Base-by-base conservation (phyloP, 2,113 vertebrate genomes). In the Tragulus kanchil region DNA sequence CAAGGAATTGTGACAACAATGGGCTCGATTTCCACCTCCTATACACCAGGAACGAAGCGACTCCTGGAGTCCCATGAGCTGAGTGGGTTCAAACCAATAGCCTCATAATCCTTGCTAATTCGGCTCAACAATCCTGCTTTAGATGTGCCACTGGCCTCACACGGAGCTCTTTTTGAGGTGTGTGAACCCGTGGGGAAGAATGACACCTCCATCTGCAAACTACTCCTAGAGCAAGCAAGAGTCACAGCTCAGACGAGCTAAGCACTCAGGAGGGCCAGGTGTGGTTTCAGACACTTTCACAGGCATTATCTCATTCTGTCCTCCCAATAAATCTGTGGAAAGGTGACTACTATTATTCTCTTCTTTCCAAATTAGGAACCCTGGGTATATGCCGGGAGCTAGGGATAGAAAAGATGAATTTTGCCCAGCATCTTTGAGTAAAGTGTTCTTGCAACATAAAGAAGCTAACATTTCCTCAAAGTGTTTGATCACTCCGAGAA, bases 401-500 rank as follows among this genome's bases (percentile, higher is more conserved):
- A 61, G 23, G 2, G 5, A 64, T 15, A 91, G 58, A 75, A 89
- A 48, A 13, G 23, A 26, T 15, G 48, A 1, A 19, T 64, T 61
- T 62, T n/a, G 19, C 8, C 3, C 12, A 54, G 25, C 48, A 52
- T 79, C 64, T 95, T 54, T 67, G 45, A 50, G 85, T 50, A 52
- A 91, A 81, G 13, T 58, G n/a, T 77, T 62, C 36, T 89, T 79
- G 21, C 7, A 89, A 71, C 7, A 21, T 36, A 28, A 17, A 93
- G 78, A 64, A 91, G 82, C 69, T 75, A 77, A 69, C 13, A 52
- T 89, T 36, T 86, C 73, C 83, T 86, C 5, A 59, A 89, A 83
- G 59, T 15, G 12, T 86, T 42, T 91, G 36, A 42, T 95, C 17
- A 83, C 8, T 28, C 59, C 23, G 89, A 52, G 73, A 93, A 73